Conservation (phyloP, 2,113 vertebrate genomes). For the Lichenostomus cassidix region DNA sequence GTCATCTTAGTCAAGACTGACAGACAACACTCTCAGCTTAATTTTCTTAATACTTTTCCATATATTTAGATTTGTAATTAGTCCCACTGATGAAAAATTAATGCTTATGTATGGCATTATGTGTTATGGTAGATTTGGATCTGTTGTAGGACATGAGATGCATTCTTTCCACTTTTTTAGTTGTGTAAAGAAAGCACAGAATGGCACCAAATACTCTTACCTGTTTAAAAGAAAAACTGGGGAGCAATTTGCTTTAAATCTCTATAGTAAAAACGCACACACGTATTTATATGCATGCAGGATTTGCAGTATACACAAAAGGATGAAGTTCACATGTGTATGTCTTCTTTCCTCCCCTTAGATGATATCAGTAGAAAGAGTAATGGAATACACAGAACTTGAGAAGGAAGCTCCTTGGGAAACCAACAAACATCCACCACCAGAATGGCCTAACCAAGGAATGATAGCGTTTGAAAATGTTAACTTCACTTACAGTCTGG, state of each 20-base stretch:
- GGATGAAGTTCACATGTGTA: neutral
- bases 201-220: neutral
- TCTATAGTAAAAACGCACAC: neutral
- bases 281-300: rapidly evolving
- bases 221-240: neutral
- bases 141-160: neutral
- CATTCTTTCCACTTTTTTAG: neutral
- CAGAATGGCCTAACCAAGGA: conserved; percentile 85
- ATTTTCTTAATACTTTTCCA: neutral
- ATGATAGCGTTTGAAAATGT: conserved; percentile 88
- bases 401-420: conserved; percentile 94
- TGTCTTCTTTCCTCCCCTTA: conserved; percentile 34
- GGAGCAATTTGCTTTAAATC: neutral
- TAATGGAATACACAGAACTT: conserved; percentile 91
- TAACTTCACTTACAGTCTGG: conserved; percentile 86
- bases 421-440: conserved; percentile 78
- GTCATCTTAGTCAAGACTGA: neutral
- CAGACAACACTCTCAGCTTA: neutral
- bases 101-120: neutral
- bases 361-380: conserved; percentile 97
- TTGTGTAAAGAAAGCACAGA: neutral
- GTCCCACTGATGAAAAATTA: neutral
- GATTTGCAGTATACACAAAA: neutral
- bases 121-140: neutral
- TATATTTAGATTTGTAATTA: neutral